These are phyloP conservation scores for Abramis brama DNA, from an alignment of 2,113 vertebrate genomes.

Conservation along the genomic window DNA sequence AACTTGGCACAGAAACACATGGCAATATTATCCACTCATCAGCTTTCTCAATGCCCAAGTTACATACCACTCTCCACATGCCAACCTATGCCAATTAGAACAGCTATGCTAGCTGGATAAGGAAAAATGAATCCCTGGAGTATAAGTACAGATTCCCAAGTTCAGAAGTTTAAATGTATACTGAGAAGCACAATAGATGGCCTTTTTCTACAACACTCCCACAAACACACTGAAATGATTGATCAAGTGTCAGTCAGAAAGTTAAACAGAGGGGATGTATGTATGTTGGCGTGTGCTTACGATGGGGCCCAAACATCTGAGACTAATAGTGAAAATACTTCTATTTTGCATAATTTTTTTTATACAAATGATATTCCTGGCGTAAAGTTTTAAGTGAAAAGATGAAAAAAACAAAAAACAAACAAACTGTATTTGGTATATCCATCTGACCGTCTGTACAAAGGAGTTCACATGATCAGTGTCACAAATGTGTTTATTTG, in stretches of 20 bases:
- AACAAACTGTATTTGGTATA: background rate
- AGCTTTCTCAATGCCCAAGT: background rate
- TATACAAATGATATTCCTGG: background rate
- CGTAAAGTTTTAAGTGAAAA: background rate
- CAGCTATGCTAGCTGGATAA: background rate
- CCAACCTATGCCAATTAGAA: constrained; percentile 19
- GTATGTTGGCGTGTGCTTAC: constrained; percentile 9
- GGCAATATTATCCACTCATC: constrained; percentile 19
- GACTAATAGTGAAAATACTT: background rate
- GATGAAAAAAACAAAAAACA: background rate
- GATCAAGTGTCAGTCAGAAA: constrained; percentile 33
- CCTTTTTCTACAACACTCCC: constrained; percentile 9
- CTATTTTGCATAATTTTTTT: background rate
- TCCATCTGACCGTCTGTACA: background rate
- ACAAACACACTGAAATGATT: constrained; percentile 21
- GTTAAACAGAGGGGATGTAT: constrained; percentile 35
- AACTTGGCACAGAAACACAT: constrained; percentile 29
- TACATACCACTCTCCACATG: background rate
- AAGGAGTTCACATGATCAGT: background rate
- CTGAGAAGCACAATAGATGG: background rate
- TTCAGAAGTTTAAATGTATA: constrained; percentile 9
- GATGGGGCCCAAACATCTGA: background rate
- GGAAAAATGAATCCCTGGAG: background rate
- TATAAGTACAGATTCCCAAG: constrained; percentile 3
- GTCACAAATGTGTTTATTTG: background rate